Evolutionary conservation across 1,140 invertebrate species (phyloP).

Genomic region (fruit fly (Drosophila melanogaster)): Release_6_plus_ISO1_MT NT_033777.3:6570501-6571000

Average conservation of each 20-base stretch:
- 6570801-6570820: conserved; percentile 23
- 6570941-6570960: conserved; percentile 2
- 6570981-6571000: conserved; percentile 14
- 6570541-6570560: conserved; percentile 44
- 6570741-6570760: conserved; percentile 74
- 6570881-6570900: conserved; percentile 40
- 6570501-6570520: conserved; percentile 42
- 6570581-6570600: conserved; percentile 47
- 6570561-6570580: conserved; percentile 24
- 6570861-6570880: conserved; percentile 34
- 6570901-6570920: conserved; percentile 57
- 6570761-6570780: conserved; percentile 69
- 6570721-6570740: conserved; percentile 63
- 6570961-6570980: conserved; percentile 9
- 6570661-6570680: conserved; percentile 24
- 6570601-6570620: conserved; percentile 27
- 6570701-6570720: conserved; percentile 44
- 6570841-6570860: conserved; percentile 49
- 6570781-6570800: conserved; percentile 49
- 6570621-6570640: conserved; percentile 1
- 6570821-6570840: conserved; percentile 49
- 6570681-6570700: conserved; percentile 43
- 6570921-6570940: conserved; percentile 51
- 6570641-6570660: background rate
- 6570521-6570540: conserved; percentile 46